Evolutionary conservation across 2,797 vertebrate species (phyloP).

Genomic region (Myripristis murdjan): DNA sequence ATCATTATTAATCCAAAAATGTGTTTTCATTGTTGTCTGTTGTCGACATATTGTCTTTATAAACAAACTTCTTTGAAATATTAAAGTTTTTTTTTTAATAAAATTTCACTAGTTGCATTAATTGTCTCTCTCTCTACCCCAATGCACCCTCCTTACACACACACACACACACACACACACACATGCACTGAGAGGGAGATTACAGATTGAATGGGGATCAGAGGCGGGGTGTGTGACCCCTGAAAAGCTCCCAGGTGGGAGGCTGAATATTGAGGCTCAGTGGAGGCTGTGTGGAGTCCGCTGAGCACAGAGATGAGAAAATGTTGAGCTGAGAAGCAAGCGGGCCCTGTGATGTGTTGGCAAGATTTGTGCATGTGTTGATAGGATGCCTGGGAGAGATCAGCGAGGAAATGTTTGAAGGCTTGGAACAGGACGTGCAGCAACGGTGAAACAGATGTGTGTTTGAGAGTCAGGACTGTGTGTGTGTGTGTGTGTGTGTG

Average conservation of each 20-base stretch:
- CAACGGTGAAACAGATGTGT: conserved; percentile 36
- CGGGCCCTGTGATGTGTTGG: conserved; percentile 12
- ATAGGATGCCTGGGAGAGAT: conserved; percentile 47
- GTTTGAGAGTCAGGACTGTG: neutral
- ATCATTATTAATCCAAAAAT: too few species aligned
- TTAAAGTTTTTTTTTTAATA: too few species aligned
- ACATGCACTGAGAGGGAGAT: too few species aligned
- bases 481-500: conserved; percentile 7
- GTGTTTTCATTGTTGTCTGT: too few species aligned
- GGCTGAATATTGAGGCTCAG: conserved; percentile 4
- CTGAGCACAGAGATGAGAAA: conserved; percentile 54
- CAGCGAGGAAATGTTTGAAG: conserved; percentile 38
- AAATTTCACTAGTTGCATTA: too few species aligned
- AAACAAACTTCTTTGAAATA: too few species aligned
- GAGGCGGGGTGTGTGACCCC: conserved; percentile 46
- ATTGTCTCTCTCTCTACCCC: too few species aligned
- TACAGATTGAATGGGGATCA: neutral
- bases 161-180: conserved; percentile 5
- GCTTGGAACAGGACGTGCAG: conserved; percentile 22
- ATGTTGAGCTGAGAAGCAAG: conserved; percentile 24
- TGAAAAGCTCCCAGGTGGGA: conserved; percentile 26
- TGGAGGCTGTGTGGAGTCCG: conserved; percentile 22
- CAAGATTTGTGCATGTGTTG: conserved; percentile 24
- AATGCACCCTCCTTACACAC: too few species aligned
- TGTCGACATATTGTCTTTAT: too few species aligned